phyloP scores from a whole-genome alignment of 2,113 vertebrate species.

The Salvator merianae region DNA sequence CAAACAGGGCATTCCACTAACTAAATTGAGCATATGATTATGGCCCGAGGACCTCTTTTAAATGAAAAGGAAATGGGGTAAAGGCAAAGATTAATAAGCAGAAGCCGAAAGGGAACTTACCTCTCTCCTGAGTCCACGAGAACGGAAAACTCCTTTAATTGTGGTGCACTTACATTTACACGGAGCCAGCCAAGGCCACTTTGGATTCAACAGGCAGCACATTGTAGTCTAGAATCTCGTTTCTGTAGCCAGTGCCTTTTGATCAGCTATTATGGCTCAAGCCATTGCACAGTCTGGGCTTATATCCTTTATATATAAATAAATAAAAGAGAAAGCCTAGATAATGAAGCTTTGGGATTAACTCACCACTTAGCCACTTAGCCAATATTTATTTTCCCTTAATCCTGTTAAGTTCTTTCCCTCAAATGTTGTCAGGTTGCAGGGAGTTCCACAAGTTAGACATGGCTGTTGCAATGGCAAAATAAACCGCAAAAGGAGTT shows the following conservation, averaged over 20 bases:
- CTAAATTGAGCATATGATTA: fast-evolving
- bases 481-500: background rate
- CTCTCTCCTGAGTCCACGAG: slow-evolving; percentile 20
- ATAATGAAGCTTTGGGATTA: fast-evolving
- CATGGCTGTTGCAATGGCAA: background rate
- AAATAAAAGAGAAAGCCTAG: background rate
- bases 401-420: background rate
- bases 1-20: background rate
- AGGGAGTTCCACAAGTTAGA: background rate
- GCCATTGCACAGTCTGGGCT: fast-evolving
- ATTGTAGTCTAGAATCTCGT: background rate
- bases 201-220: slow-evolving; percentile 31
- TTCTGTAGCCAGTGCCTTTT: background rate
- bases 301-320: slow-evolving; percentile 6
- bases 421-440: background rate
- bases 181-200: background rate
- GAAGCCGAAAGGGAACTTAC: slow-evolving; percentile 18
- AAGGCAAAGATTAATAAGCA: slow-evolving; percentile 20
- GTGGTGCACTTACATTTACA: background rate
- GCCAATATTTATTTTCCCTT: fast-evolving
- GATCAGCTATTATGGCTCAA: background rate
- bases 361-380: fast-evolving
- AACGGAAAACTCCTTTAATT: background rate
- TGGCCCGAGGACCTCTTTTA: background rate
- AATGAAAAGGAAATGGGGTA: background rate